A percentile compares a stretch with the other conserved stretches of the same genome.
These are phyloP conservation scores for Cantharis nigra DNA, from an alignment of 2,888 invertebrate genomes.

Conservation along the genomic window DNA sequence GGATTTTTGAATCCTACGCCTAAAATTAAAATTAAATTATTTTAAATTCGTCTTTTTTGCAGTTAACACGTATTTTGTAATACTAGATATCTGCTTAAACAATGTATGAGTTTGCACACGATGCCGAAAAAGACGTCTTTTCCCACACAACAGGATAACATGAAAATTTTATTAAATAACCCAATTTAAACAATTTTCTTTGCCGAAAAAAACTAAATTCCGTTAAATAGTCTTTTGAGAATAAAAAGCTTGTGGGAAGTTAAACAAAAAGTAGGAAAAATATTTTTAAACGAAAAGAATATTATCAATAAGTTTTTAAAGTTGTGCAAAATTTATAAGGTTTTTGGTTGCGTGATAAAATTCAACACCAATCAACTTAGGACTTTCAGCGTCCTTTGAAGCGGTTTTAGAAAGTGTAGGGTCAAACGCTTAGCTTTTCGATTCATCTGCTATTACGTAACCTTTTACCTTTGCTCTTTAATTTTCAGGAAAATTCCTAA, in stretches of 20 bases:
- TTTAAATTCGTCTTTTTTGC: too few relatives aligned
- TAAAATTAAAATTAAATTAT: too few relatives aligned
- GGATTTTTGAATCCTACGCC: too few relatives aligned
- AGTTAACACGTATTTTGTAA: too few relatives aligned
- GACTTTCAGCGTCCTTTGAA: conserved; percentile 12
- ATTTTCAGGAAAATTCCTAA: conserved; percentile 7
- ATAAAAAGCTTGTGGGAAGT: background rate
- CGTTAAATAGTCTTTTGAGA: background rate
- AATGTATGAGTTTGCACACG: too few relatives aligned
- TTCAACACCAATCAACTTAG: conserved; percentile 2
- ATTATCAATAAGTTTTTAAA: background rate
- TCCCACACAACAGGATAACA: too few relatives aligned
- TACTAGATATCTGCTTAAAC: too few relatives aligned
- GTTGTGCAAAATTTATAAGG: background rate
- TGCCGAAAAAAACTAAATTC: background rate
- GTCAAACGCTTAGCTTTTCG: conserved; percentile 17
- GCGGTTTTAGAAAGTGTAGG: conserved; percentile 24
- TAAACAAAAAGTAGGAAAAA: background rate
- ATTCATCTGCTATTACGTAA: conserved; percentile 18
- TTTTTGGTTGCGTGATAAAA: background rate
- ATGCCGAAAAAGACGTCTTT: too few relatives aligned
- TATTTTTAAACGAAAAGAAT: background rate
- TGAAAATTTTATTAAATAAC: too few relatives aligned
- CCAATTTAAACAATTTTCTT: background rate
- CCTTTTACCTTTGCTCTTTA: conserved; percentile 11